Base-by-base conservation (phyloP, 2,888 invertebrate species). In the Graphium colonna region DNA sequence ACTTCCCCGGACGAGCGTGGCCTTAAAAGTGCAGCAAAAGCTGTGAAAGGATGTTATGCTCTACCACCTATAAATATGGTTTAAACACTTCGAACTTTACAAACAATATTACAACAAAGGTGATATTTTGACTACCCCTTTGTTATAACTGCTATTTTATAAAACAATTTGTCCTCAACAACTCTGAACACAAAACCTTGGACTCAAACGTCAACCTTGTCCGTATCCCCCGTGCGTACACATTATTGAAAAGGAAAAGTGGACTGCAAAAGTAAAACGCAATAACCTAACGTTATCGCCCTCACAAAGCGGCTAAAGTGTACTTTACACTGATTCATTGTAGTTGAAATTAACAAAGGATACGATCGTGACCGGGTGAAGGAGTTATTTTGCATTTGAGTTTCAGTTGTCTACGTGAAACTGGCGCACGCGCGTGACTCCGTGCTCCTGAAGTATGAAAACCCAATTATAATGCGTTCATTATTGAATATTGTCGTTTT, bases 331-430 rank as follows among this genome's bases (percentile, higher is more conserved):
- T 33, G 42, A 49, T 49, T 49, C 42, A 49, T 49, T 17, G 33
- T 33, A 18, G 42, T 42, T 33, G 48, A 13, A 42, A 48, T 53
- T 53, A 42, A 42, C 47, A 48, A 48, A 39, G 43, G 48, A 48
- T 53, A 53, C 43, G 42, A 28, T 38, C 43, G 43, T 48, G 48
- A 48, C 52, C 36, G 18, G 38, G 41, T 38, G 47, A 21, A 26
- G 43, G 42, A 53, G 48, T 42, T 48, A 39, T 47, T 47, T 48
- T 47, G 17, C 38, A 53, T 47, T 48, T 43, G 43, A 26, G 41
- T 48, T 53, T 53, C 48, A 48, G 41, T 15, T 39, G 12, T 26
- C 15, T 21, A 38, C 26, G 16, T 26, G 13, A 8, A 38, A 21
- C 21, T 21, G 5, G 21, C 21, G 21, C 3, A 21, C 21, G 21